Percentiles rank a stretch among this genome's conserved stretches.
phyloP scores from a whole-genome alignment of 2,888 invertebrate species.

The Lucinisca nassula region DNA sequence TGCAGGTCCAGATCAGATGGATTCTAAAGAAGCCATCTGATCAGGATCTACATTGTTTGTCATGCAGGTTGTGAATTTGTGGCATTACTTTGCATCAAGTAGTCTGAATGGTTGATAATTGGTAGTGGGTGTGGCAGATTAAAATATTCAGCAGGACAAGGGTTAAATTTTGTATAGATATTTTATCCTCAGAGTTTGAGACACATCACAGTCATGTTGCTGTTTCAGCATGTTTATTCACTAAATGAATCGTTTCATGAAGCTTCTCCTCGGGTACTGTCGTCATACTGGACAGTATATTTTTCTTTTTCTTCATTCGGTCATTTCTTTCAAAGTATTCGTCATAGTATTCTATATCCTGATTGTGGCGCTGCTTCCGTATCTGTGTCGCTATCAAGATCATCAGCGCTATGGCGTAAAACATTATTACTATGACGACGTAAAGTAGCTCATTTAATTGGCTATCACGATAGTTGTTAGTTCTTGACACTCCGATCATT shows the following conservation, averaged over 20 bases:
- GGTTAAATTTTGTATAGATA: too few relatives aligned
- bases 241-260: conserved; percentile 6
- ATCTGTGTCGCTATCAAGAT: conserved; percentile 84
- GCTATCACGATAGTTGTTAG: conserved; percentile 79
- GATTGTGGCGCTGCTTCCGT: conserved; percentile 77
- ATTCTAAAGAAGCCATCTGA: too few relatives aligned
- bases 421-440: conserved; percentile 85
- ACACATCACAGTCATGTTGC: too few relatives aligned
- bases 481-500: conserved; percentile 47
- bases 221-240: background rate
- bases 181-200: too few relatives aligned
- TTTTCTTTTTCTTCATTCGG: conserved; percentile 73
- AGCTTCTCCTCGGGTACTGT: conserved; percentile 59
- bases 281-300: conserved; percentile 60
- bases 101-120: too few relatives aligned
- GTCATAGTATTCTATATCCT: conserved; percentile 84
- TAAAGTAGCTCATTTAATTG: conserved; percentile 83
- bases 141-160: too few relatives aligned
- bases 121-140: too few relatives aligned
- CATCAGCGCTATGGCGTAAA: conserved; percentile 85
- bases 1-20: too few relatives aligned
- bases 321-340: conserved; percentile 83
- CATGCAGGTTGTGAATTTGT: too few relatives aligned
- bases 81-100: too few relatives aligned
- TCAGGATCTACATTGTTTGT: too few relatives aligned